Conservation (phyloP, 2,888 invertebrate genomes). For the Scrobipalpa atriplicella region DNA sequence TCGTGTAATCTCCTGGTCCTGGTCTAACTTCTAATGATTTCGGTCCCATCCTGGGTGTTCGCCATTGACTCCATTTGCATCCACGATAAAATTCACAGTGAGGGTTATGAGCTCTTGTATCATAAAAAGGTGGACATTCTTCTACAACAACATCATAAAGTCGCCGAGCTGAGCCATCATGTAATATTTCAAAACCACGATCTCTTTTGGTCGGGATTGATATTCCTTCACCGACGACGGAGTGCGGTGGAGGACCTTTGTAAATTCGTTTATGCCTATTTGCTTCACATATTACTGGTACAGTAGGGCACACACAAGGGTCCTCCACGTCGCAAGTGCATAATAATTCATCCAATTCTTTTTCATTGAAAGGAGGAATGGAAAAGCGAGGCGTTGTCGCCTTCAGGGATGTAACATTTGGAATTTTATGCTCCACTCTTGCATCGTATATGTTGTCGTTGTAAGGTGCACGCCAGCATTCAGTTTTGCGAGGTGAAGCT, state of each 20-base stretch:
- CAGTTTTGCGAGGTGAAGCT: constrained; percentile 50
- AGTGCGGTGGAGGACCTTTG: constrained; percentile 54
- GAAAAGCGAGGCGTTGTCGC: constrained; percentile 65
- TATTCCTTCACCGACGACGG: constrained; percentile 43
- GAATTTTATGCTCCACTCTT: constrained; percentile 45
- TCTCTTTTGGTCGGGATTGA: constrained; percentile 52
- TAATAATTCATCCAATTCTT: constrained; percentile 59
- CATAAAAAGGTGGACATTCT: constrained; percentile 59
- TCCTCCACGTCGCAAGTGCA: constrained; percentile 60
- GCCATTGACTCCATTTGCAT: constrained; percentile 72
- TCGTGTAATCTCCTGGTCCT: constrained; percentile 63
- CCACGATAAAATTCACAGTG: constrained; percentile 62
- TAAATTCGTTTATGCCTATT: constrained; percentile 52
- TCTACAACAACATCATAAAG: constrained; percentile 36
- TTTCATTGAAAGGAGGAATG: constrained; percentile 57
- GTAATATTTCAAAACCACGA: constrained; percentile 45
- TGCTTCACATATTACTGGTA: constrained; percentile 52
- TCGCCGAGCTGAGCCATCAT: constrained; percentile 46
- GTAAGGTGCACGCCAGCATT: constrained; percentile 47
- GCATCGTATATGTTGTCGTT: constrained; percentile 58
- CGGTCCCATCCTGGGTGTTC: constrained; percentile 43
- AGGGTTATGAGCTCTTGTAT: constrained; percentile 53
- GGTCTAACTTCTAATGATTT: constrained; percentile 46
- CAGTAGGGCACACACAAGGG: constrained; percentile 57
- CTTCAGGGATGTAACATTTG: constrained; percentile 57